Evolutionary conservation across 2,888 invertebrate genomes (phyloP).

Genomic region (Eupithecia subfuscata): DNA sequence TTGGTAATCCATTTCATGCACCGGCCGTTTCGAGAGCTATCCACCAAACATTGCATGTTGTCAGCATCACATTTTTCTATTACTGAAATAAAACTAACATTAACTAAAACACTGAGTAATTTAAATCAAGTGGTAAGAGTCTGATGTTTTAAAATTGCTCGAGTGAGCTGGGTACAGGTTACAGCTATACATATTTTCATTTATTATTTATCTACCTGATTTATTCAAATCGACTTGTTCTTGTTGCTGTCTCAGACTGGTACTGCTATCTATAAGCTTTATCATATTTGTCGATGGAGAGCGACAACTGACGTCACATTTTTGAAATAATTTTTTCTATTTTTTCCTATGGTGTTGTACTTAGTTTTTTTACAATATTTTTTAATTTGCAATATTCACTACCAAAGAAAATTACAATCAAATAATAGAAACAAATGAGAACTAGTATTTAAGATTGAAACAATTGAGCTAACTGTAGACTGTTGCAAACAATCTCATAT

Average conservation of each 20-base stretch:
- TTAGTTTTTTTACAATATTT: no score
- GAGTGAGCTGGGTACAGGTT: background rate
- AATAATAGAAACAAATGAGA: no score
- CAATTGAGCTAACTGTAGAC: no score
- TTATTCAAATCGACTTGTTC: background rate
- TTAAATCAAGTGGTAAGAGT: background rate
- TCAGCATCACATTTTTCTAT: conserved; percentile 72
- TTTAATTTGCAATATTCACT: no score
- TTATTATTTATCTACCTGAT: background rate
- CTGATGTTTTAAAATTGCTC: background rate
- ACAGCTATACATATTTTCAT: background rate
- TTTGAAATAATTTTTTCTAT: no score
- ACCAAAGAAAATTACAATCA: no score
- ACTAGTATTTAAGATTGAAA: no score
- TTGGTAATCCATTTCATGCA: conserved; percentile 64
- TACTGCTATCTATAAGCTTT: background rate
- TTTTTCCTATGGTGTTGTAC: no score
- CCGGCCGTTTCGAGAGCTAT: conserved; percentile 68
- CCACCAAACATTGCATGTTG: conserved; percentile 61
- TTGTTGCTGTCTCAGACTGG: background rate
- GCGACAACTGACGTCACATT: no score
- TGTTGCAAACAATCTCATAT: no score
- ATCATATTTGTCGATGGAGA: no score
- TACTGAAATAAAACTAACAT: conserved; percentile 63
- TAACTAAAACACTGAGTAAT: background rate